A percentile compares a stretch with the other conserved stretches of the same genome.
Conservation (phyloP, 2,888 invertebrate species). For the Microplitis deprimator region DNA sequence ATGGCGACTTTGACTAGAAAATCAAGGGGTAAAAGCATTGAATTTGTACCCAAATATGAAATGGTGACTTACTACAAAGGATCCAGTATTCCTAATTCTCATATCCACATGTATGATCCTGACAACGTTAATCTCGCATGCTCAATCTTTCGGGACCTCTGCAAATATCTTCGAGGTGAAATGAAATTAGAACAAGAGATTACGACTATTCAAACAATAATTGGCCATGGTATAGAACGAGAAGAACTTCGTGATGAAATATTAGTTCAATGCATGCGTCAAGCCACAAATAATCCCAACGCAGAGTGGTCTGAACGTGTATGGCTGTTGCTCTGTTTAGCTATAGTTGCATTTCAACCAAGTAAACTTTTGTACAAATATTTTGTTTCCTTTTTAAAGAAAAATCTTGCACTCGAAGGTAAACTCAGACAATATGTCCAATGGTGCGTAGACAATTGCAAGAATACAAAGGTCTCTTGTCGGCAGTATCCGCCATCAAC, state of each 20-base stretch:
- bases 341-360: constrained; percentile 94
- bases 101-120: constrained; percentile 95
- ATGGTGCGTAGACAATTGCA: constrained; percentile 94
- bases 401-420: constrained; percentile 79
- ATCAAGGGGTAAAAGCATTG: constrained; percentile 79
- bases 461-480: constrained; percentile 86
- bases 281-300: constrained; percentile 90
- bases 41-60: constrained; percentile 89
- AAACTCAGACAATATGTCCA: constrained; percentile 88
- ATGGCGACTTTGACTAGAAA: constrained; percentile 89
- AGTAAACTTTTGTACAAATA: constrained; percentile 87
- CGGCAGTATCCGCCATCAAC: constrained; percentile 90
- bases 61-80: constrained; percentile 93
- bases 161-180: constrained; percentile 92
- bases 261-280: constrained; percentile 89
- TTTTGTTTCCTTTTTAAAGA: constrained; percentile 82
- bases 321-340: constrained; percentile 90
- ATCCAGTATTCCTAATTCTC: constrained; percentile 91
- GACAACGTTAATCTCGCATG: constrained; percentile 93
- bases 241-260: constrained; percentile 95
- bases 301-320: constrained; percentile 87
- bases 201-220: constrained; percentile 86
- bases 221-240: constrained; percentile 89
- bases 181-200: constrained; percentile 87
- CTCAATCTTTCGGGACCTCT: constrained; percentile 90